Evolutionary conservation across 2,888 invertebrate species (phyloP), one percentile per base, ranked within the genome.

Genomic region (Trisateles emortualis): DNA sequence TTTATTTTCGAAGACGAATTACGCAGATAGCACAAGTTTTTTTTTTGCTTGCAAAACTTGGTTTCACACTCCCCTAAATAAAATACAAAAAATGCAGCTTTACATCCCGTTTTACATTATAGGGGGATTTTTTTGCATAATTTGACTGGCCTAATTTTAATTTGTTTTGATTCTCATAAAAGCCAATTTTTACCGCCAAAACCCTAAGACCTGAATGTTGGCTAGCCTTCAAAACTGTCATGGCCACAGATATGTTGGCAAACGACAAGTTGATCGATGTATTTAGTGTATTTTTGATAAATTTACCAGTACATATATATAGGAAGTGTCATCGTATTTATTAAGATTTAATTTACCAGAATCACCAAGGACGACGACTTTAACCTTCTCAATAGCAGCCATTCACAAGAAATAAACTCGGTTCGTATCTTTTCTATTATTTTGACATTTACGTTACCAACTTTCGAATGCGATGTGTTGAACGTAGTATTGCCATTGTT

Each of bases 341-440:
- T 65, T 70, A 66, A 75, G 56, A 57, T 42, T 57, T 58, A 50
- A 78, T 78, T 87, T 94, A 96, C 97, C 97, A 61, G 97, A 97
- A 93, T 99, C 98, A 43, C 98, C 98, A 57, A 98, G 95, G 54
- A 99, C 96, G 73, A 99, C 95, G 58, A 99, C 96, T 86, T 98
- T 96, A 13, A 98, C 97, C 94, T 97, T 96, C 88, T 98, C 97
- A 76, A 97, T 96, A 63, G 96, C 95, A 76, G 97, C 95, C 96
- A 96, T 97, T 88, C 79, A 76, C 73, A 80, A 74, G 68, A 62
- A 72, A 68, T 63, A 68, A 63, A 59, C 64, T 63, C 42, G 64
- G 67, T 77, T 66, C 83, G 89, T 88, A 78, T 79, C 80, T 78
- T 78, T 70, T 81, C 77, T 64, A 69, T 64, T 84, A 76, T 79